Evolutionary conservation across 2,888 invertebrate genomes (phyloP).

Genomic region (Drosophila meridiana): DNA sequence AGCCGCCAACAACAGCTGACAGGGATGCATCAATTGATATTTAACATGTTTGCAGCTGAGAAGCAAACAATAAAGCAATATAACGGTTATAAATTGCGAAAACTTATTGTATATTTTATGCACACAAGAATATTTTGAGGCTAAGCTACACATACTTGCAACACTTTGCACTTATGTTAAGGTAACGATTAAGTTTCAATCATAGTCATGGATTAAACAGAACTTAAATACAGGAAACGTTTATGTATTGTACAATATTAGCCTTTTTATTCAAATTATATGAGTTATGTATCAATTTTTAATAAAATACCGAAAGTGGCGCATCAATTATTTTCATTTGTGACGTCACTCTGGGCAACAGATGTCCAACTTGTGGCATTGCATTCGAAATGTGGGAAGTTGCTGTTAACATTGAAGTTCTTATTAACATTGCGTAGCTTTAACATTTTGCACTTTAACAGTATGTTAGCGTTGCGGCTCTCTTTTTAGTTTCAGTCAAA

Average conservation of each 20-base stretch:
- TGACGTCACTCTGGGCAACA: slow-evolving; percentile 27
- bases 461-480: slow-evolving; percentile 12
- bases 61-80: background rate
- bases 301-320: background rate
- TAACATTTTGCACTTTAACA: slow-evolving; percentile 18
- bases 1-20: slow-evolving; percentile 10
- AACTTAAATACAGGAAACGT: background rate
- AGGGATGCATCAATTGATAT: background rate
- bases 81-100: background rate
- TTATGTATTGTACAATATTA: background rate
- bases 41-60: background rate
- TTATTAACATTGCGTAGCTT: slow-evolving; percentile 3
- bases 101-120: background rate
- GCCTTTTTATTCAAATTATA: background rate
- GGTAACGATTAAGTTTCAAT: background rate
- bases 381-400: background rate
- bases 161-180: background rate
- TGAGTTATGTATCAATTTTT: background rate
- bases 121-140: too few relatives aligned
- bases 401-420: background rate
- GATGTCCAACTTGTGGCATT: slow-evolving; percentile 29
- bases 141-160: background rate
- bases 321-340: background rate
- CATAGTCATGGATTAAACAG: too few relatives aligned
- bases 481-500: slow-evolving; percentile 32